Evolutionary conservation across 53 echinoderm and acorn worm species (phyloP).

Genomic region (Patiria pectinifera): DNA sequence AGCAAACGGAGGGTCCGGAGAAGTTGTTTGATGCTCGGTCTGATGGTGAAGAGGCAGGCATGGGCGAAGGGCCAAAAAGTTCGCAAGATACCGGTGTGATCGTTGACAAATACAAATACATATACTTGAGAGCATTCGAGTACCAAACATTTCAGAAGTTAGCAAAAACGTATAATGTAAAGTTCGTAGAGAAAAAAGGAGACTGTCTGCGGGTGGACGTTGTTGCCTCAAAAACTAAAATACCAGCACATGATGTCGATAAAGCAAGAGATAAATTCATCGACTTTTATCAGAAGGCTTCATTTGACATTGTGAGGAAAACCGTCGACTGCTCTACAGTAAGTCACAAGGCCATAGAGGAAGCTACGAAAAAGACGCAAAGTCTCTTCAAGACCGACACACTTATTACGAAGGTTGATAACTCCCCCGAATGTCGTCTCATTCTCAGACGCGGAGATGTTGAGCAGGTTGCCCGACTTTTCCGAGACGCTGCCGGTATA

Average conservation of each 20-base stretch:
- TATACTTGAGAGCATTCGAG: slow-evolving; percentile 19
- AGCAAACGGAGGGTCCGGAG: background rate
- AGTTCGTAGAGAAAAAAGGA: background rate
- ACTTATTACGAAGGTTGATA: background rate
- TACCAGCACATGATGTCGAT: background rate
- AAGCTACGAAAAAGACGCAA: background rate
- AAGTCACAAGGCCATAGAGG: background rate
- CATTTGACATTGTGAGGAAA: background rate
- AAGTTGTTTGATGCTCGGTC: background rate
- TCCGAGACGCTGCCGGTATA: slow-evolving; percentile 20
- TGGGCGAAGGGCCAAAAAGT: background rate
- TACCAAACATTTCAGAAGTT: background rate
- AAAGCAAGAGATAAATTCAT: slow-evolving; percentile 30
- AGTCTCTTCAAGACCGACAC: background rate
- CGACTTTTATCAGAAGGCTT: background rate
- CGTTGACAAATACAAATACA: slow-evolving; percentile 18
- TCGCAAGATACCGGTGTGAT: background rate
- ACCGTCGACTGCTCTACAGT: slow-evolving; percentile 2
- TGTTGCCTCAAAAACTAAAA: background rate
- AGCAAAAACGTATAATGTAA: background rate
- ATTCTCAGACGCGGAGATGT: slow-evolving; percentile 31
- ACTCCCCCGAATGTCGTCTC: background rate
- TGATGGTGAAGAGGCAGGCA: background rate
- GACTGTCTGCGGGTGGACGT: background rate
- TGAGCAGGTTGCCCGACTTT: slow-evolving; percentile 8